Conservation (phyloP, 2,888 invertebrate genomes). For the Scaptomyza reducta region DNA sequence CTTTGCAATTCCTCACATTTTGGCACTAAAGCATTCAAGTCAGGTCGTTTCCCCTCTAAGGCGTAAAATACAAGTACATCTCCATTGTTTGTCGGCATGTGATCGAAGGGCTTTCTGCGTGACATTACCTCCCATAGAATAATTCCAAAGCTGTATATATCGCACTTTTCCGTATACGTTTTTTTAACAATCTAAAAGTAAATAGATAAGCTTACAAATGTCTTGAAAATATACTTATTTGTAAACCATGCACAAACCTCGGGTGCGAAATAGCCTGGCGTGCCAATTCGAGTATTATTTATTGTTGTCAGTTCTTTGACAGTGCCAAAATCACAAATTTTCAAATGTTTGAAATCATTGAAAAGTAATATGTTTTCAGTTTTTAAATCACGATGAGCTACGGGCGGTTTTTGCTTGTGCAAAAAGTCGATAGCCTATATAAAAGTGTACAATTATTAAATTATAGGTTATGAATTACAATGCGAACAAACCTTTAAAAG, state of each 20-base stretch:
- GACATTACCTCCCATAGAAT: not conserved
- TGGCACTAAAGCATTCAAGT: not conserved
- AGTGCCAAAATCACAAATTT: slow-evolving; percentile 31
- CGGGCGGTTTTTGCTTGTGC: not conserved
- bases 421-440: slow-evolving; percentile 6
- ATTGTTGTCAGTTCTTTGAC: slow-evolving; percentile 3
- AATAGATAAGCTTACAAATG: not conserved
- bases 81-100: not conserved
- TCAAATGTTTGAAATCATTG: slow-evolving; percentile 1
- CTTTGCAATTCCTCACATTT: not conserved
- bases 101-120: not conserved
- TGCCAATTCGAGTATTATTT: slow-evolving; percentile 7
- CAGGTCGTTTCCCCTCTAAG: not conserved
- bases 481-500: slow-evolving; percentile 3
- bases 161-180: not conserved
- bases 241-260: slow-evolving; percentile 11
- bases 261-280: slow-evolving; percentile 28
- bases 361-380: slow-evolving; percentile 24
- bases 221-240: not conserved
- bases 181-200: not conserved
- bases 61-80: not conserved
- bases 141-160: not conserved
- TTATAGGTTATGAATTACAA: not conserved
- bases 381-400: slow-evolving; percentile 36
- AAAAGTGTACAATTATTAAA: not conserved